Evolutionary conservation across 2,888 invertebrate species (phyloP), one percentile per base, ranked within the genome.

Genomic region (Polydrusus cervinus): DNA sequence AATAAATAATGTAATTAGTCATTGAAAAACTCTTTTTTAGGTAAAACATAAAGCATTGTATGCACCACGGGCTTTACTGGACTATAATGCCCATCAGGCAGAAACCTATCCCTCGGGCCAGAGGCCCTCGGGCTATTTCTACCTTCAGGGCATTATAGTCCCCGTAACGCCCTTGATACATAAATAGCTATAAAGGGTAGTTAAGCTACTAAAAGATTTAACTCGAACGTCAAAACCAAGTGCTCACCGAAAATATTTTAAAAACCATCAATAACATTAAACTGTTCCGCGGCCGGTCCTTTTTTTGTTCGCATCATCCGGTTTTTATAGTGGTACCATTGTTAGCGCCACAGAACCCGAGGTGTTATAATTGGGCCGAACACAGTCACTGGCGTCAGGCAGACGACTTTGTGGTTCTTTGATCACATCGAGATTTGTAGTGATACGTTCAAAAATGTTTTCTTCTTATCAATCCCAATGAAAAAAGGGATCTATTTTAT

Each of bases 321-420:
- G 76, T 76, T 73, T 69, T n/a, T 73, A 20, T 45, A 40, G 64
- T 34, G 71, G 71, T 73, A 77, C 74, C 77, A 77, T 77, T 77
- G 77, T 77, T 75, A 77, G 77, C 77, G 77, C 77, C 77, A 65
- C 67, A 70, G 74, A 75, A 71, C 77, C 72, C 57, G 69, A 87
- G 86, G 87, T 87, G 87, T 87, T 87, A 87, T 87, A 87, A 87
- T 87, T 87, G 87, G 87, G 85, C 86, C 85, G 83, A 85, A 86
- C 87, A 87, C 80, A 84, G 82, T 81, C 82, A 80, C 85, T 87
- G 87, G 87, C 87, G 87, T 87, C 87, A 86, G 83, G 80, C 79
- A 84, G 87, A 80, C 87, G 77, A 71, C 69, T 74, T 74, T 73
- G 73, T 73, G 62, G 76, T 69, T 73, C 65, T 73, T 73, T 55